Percentiles rank a stretch among this genome's conserved stretches.
These are phyloP conservation scores for Panulirus ornatus DNA, from an alignment of 1,140 invertebrate species.

Conservation along the genomic window DNA sequence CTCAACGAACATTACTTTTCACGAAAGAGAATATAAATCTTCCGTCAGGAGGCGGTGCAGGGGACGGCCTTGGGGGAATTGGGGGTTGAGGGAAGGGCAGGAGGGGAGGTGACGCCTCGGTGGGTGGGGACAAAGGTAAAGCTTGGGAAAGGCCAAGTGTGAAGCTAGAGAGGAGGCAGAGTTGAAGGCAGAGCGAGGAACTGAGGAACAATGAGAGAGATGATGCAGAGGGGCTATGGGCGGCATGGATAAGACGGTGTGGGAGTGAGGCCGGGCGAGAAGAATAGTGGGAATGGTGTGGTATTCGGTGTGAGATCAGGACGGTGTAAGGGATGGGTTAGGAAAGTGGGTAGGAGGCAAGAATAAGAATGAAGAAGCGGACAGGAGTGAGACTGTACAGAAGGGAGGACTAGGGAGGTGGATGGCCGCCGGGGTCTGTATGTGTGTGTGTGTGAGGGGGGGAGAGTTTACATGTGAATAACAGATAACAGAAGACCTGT, in stretches of 20 bases:
- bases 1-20: constrained; percentile 22
- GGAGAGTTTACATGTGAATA: too few relatives aligned
- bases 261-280: not conserved
- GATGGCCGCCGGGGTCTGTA: too few relatives aligned
- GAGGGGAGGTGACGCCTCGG: not conserved
- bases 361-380: not conserved
- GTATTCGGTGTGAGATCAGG: not conserved
- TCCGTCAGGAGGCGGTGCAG: not conserved
- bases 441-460: too few relatives aligned
- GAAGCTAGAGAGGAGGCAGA: not conserved
- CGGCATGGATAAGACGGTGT: not conserved
- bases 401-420: not conserved
- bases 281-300: not conserved
- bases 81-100: too few relatives aligned
- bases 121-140: not conserved
- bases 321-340: not conserved
- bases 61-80: too few relatives aligned
- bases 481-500: too few relatives aligned
- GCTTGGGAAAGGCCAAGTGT: not conserved
- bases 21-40: constrained; percentile 34
- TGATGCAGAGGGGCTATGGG: not conserved
- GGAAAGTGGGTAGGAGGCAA: not conserved
- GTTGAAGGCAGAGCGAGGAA: not conserved
- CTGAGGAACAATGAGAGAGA: not conserved
- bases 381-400: not conserved